A percentile compares a stretch with the other conserved stretches of the same genome.
phyloP scores from a whole-genome alignment of 2,797 vertebrate genomes.

The Cirrhinus molitorella region DNA sequence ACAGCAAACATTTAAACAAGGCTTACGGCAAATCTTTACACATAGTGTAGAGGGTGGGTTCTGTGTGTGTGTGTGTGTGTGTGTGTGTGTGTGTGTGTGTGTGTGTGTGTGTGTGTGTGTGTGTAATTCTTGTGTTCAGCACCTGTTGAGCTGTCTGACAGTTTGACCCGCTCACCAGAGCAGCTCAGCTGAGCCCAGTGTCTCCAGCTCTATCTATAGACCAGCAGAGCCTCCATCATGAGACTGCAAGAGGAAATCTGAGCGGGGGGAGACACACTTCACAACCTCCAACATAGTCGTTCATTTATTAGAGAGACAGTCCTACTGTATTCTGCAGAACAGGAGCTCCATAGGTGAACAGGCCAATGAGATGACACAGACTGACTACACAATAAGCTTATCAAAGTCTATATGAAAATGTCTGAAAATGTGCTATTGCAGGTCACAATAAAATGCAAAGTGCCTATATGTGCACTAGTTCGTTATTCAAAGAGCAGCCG shows the following conservation, averaged over 20 bases:
- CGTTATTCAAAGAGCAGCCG: background rate
- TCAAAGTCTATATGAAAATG: conserved; percentile 1
- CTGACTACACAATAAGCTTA: conserved; percentile 11
- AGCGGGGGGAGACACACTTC: conserved; percentile 39
- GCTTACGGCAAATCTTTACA: conserved; percentile 23
- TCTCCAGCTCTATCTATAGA: conserved; percentile 82
- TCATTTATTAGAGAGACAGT: conserved; percentile 18
- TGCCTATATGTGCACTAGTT: background rate
- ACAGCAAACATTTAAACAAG: conserved; percentile 14
- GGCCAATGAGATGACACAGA: background rate
- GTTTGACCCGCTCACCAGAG: conserved; percentile 74
- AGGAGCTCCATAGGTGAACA: background rate
- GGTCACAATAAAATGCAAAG: conserved; percentile 40
- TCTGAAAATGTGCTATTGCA: background rate
- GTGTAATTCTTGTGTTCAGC: conserved; percentile 64
- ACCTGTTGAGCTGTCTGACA: conserved; percentile 79
- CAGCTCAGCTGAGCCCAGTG: conserved; percentile 77
- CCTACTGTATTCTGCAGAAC: conserved; percentile 36
- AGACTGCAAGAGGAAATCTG: conserved; percentile 55
- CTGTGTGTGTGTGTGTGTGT: conserved; percentile 28
- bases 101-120: conserved; percentile 23
- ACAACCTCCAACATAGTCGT: conserved; percentile 28
- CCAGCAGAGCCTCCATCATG: conserved; percentile 61
- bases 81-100: conserved; percentile 25
- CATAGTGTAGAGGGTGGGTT: conserved; percentile 1